phyloP scores from a whole-genome alignment of 1,140 invertebrate genomes.

The Musca vetustissima region DNA sequence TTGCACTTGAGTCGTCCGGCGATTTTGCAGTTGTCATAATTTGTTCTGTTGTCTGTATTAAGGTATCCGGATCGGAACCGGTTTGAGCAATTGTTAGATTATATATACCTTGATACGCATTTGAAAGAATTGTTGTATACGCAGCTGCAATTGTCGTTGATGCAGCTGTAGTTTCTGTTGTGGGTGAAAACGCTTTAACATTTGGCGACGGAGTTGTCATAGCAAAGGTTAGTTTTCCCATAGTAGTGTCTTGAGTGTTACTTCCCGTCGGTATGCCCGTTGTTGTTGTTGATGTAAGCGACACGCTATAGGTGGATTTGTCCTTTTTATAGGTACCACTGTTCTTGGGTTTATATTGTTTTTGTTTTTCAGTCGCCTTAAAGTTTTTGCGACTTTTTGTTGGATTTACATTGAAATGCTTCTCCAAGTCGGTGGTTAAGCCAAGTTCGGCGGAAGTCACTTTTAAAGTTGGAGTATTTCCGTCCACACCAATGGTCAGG shows the following conservation, averaged over 20 bases:
- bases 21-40: not conserved
- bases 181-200: not conserved
- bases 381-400: not conserved
- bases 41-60: not conserved
- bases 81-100: not conserved
- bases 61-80: not conserved
- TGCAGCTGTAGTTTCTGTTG: conserved; percentile 16
- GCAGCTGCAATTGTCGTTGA: not conserved
- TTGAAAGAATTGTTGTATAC: not conserved
- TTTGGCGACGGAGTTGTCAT: no score
- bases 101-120: not conserved
- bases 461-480: conserved; percentile 37
- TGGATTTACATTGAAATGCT: not conserved
- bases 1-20: no score
- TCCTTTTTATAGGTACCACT: no score
- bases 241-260: not conserved
- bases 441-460: conserved; percentile 34
- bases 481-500: conserved; percentile 35
- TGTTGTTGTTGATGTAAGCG: no score
- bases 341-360: no score
- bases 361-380: not conserved
- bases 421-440: conserved; percentile 4
- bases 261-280: not conserved
- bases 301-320: no score
- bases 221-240: no score